Percentiles rank a stretch among this genome's conserved stretches.
Evolutionary conservation across 2,113 vertebrate genomes (phyloP).

Genomic region (Cryptomyrus ogoouensis): DNA sequence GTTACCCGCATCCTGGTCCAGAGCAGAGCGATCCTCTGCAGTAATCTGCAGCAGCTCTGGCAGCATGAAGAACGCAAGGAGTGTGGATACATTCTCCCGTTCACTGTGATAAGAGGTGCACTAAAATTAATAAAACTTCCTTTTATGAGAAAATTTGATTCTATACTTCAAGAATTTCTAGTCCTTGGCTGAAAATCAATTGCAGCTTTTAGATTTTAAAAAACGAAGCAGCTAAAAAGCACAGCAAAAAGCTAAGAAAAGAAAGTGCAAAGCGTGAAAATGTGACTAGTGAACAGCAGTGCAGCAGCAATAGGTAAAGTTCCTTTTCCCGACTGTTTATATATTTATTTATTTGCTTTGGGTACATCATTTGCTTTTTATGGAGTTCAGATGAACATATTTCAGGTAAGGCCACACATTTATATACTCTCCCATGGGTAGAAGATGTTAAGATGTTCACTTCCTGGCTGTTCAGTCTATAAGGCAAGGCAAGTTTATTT

Average conservation of each 20-base stretch:
- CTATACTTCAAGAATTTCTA: not conserved
- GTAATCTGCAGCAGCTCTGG: not conserved
- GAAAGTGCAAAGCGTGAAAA: not conserved
- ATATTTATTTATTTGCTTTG: not conserved
- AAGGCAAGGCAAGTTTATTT: not conserved
- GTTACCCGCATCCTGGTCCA: not conserved
- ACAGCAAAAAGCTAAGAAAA: not conserved
- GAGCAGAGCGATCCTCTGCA: not conserved
- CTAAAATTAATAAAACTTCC: not conserved
- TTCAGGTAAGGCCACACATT: not conserved
- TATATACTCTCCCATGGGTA: not conserved
- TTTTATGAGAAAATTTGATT: not conserved
- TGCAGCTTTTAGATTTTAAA: not conserved
- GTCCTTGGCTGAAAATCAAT: not conserved
- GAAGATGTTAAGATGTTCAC: not conserved
- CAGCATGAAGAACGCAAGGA: not conserved
- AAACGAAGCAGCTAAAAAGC: not conserved
- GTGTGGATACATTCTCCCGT: not conserved
- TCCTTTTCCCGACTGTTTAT: not conserved
- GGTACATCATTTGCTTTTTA: not conserved
- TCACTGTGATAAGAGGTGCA: not conserved
- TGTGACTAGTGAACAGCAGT: not conserved
- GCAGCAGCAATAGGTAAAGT: not conserved
- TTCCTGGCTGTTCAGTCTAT: not conserved
- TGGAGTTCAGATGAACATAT: not conserved